Conservation (phyloP, 2,888 invertebrate genomes). For the Caenorhabditis virilis region DNA sequence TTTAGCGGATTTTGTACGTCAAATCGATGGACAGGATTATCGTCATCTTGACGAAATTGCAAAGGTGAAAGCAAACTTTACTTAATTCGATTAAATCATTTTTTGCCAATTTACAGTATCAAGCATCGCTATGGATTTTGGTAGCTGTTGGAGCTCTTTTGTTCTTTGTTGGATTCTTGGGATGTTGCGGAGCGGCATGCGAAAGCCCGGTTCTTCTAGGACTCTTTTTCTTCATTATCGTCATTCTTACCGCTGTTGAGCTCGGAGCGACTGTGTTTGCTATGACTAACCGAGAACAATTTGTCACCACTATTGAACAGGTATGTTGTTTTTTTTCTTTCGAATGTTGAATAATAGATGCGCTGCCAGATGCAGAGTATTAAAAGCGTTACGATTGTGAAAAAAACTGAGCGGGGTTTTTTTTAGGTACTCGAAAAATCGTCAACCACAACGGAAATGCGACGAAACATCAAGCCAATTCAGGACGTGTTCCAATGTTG, state of each 20-base stretch:
- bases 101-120: conserved; percentile 65
- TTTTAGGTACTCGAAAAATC: conserved; percentile 53
- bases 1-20: conserved; percentile 39
- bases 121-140: conserved; percentile 66
- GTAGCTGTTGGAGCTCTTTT: conserved; percentile 65
- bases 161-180: conserved; percentile 65
- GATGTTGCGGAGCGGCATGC: conserved; percentile 66
- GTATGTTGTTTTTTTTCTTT: too few species aligned
- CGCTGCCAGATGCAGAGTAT: too few species aligned
- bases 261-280: conserved; percentile 58
- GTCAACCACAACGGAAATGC: conserved; percentile 32
- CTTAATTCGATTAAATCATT: not conserved
- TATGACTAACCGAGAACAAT: conserved; percentile 54
- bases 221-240: conserved; percentile 61
- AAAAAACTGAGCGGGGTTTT: too few species aligned
- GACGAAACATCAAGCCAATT: conserved; percentile 61
- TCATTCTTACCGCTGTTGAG: conserved; percentile 59
- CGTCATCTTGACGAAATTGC: conserved; percentile 52
- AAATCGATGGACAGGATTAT: conserved; percentile 36
- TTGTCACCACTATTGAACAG: conserved; percentile 53
- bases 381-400: too few species aligned
- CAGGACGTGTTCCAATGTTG: conserved; percentile 62
- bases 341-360: too few species aligned
- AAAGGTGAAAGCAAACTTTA: conserved; percentile 31
- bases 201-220: conserved; percentile 59